Conservation (phyloP, 2,113 vertebrate genomes). For the Piaya cayana region DNA sequence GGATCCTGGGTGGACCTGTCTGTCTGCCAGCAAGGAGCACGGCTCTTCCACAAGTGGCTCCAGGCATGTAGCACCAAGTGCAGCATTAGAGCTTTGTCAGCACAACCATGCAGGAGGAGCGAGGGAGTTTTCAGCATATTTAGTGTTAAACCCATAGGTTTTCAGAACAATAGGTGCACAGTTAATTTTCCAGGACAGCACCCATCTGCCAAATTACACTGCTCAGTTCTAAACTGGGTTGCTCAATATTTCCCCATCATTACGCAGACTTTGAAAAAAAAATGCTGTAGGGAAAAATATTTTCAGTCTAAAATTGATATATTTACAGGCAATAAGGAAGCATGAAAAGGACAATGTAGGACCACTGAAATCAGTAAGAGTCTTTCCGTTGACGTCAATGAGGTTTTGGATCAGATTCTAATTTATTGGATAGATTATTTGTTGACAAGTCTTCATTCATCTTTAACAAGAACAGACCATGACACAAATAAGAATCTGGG, state of each 20-base stretch:
- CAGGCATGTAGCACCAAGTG: not conserved
- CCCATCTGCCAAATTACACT: not conserved
- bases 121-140: not conserved
- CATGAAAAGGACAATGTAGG: not conserved
- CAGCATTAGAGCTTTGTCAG: accelerated
- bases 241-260: not conserved
- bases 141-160: not conserved
- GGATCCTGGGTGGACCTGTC: not conserved
- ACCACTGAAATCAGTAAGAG: not conserved
- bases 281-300: not conserved
- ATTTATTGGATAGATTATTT: conserved; percentile 22
- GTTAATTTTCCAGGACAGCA: not conserved
- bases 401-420: conserved; percentile 49
- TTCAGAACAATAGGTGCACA: not conserved
- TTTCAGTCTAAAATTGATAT: not conserved
- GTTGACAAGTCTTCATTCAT: conserved; percentile 42
- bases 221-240: not conserved
- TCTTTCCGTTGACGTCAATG: conserved; percentile 53
- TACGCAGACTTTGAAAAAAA: not conserved
- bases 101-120: not conserved
- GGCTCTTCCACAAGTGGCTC: accelerated
- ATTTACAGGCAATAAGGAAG: not conserved
- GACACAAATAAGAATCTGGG: conserved; percentile 18
- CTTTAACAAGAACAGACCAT: not conserved
- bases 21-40: not conserved